Evolutionary conservation across 2,888 invertebrate genomes (phyloP).

Genomic region (Neuroscelio doddi): DNA sequence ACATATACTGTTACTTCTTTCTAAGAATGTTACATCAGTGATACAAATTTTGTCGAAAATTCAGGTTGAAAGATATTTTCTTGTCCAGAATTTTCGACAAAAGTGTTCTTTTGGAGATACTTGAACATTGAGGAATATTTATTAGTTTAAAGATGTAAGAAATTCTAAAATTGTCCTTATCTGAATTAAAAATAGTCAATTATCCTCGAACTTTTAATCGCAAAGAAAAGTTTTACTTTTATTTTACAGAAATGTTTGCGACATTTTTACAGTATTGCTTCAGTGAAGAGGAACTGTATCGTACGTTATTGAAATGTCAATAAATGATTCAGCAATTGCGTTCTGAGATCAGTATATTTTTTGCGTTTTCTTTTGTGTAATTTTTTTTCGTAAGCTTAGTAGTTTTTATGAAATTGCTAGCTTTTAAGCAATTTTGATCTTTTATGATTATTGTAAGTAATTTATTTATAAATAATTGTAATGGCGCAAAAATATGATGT

Average conservation of each 20-base stretch:
- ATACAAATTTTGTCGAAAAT: no score
- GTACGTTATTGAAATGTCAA: neutral
- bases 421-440: conserved; percentile 32
- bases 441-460: conserved; percentile 46
- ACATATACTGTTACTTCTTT: no score
- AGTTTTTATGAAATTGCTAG: conserved; percentile 34
- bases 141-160: neutral
- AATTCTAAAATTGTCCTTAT: neutral
- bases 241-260: neutral
- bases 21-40: no score
- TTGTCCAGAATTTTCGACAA: no score
- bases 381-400: no score
- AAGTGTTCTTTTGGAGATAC: neutral
- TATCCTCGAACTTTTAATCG: neutral
- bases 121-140: neutral
- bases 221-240: neutral
- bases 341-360: conserved; percentile 26
- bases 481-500: conserved; percentile 25
- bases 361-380: conserved; percentile 20
- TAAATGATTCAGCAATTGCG: no score
- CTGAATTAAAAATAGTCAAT: conserved; percentile 9
- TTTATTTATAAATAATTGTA: conserved; percentile 51
- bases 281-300: neutral
- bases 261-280: conserved; percentile 8
- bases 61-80: no score